phyloP scores from a whole-genome alignment of 2,888 invertebrate species.

The Pyrrhosoma nymphula region DNA sequence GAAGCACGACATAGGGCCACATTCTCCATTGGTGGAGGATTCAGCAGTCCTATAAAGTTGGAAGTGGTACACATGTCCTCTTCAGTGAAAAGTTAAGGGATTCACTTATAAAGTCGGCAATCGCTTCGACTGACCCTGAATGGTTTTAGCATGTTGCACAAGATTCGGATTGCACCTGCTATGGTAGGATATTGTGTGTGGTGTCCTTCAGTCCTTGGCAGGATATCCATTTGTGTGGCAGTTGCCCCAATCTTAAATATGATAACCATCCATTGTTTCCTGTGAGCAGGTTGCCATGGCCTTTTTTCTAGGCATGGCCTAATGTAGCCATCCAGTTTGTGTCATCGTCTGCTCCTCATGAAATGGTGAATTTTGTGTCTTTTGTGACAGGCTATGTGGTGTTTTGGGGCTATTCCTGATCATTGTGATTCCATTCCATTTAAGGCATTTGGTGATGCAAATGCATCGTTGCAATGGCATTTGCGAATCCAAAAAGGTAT shows the following conservation, averaged over 20 bases:
- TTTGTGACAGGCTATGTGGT: constrained; percentile 3
- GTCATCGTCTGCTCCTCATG: constrained; percentile 9
- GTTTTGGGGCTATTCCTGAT: constrained; percentile 37
- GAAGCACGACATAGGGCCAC: constrained; percentile 74
- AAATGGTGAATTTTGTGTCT: not conserved
- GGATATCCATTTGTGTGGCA: constrained; percentile 46
- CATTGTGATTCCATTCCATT: constrained; percentile 64
- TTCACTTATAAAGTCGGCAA: not conserved
- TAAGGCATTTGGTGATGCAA: constrained; percentile 57
- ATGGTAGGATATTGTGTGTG: not conserved
- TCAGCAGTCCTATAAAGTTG: constrained; percentile 70
- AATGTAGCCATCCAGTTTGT: constrained; percentile 22
- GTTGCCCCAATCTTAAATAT: constrained; percentile 45
- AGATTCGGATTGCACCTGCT: constrained; percentile 30
- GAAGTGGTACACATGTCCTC: not conserved
- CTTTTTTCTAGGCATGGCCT: not conserved
- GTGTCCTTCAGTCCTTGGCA: not conserved
- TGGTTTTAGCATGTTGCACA: constrained; percentile 38
- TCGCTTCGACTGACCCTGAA: not conserved
- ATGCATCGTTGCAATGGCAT: not conserved
- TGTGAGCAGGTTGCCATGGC: not conserved
- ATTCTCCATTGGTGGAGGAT: constrained; percentile 72
- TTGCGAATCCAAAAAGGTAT: constrained; percentile 29
- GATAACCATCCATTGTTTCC: constrained; percentile 29
- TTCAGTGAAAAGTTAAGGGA: constrained; percentile 26